These are phyloP conservation scores for Protosalanx chinensis DNA, from an alignment of 2,797 vertebrate genomes.

Conservation along the genomic window DNA sequence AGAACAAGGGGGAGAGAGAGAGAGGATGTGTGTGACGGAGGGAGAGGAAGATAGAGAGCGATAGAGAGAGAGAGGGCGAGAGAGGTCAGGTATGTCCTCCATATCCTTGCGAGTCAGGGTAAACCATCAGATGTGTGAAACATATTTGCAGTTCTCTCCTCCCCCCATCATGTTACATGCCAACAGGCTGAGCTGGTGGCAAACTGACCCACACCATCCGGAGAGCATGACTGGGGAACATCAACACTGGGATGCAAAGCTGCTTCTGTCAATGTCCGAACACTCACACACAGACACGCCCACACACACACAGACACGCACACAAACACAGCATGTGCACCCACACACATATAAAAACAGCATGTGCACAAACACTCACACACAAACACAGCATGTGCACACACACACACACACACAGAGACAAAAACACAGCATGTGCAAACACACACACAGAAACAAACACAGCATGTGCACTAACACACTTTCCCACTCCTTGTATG, in stretches of 20 bases:
- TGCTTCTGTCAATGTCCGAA: background rate
- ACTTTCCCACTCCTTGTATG: background rate
- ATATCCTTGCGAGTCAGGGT: slow-evolving; percentile 25
- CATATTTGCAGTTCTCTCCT: slow-evolving; percentile 10
- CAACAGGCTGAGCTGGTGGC: slow-evolving; percentile 1
- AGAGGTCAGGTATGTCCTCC: slow-evolving; percentile 10
- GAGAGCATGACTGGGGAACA: background rate
- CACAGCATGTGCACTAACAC: background rate
- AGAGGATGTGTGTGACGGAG: slow-evolving; percentile 5
- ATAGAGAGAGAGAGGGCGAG: slow-evolving; percentile 5
- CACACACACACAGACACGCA: slow-evolving; percentile 5
- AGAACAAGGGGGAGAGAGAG: background rate
- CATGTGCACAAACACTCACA: too few species aligned
- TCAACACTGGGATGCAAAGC: background rate
- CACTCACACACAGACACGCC: too few species aligned
- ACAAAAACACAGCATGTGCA: too few species aligned
- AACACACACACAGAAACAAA: too few species aligned
- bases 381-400: too few species aligned
- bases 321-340: background rate
- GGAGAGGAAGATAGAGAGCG: background rate
- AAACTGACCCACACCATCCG: background rate
- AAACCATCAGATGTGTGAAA: slow-evolving; percentile 21
- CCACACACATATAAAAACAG: too few species aligned
- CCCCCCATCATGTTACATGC: slow-evolving; percentile 13
- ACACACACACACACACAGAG: too few species aligned